These are phyloP conservation scores for Maniola jurtina DNA, from an alignment of 1,140 invertebrate genomes.

Conservation along the genomic window DNA sequence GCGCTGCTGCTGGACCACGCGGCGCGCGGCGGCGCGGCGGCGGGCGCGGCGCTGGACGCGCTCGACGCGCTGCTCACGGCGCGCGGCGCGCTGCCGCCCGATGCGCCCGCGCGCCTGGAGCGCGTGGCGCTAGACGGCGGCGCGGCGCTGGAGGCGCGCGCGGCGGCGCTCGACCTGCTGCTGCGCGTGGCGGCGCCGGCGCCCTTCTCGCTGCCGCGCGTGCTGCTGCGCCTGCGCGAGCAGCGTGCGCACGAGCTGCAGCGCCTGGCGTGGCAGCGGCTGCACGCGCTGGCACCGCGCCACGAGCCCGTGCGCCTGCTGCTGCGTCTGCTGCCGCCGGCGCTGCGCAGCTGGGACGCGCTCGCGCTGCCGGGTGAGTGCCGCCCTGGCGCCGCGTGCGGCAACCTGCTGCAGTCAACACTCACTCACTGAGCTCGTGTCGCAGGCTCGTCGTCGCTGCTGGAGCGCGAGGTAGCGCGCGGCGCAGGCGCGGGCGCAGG, in stretches of 20 bases:
- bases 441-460: constrained; percentile 40
- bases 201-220: constrained; percentile 26
- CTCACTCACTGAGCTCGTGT: background rate
- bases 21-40: constrained; percentile 22
- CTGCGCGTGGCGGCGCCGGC: constrained; percentile 26
- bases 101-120: constrained; percentile 27
- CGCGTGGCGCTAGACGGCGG: constrained; percentile 32
- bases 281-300: constrained; percentile 28
- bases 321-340: constrained; percentile 29
- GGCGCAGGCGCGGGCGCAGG: constrained; percentile 22
- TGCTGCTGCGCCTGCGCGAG: constrained; percentile 30
- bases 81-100: constrained; percentile 16
- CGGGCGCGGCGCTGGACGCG: constrained; percentile 23
- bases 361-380: constrained; percentile 33
- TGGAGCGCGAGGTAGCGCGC: constrained; percentile 38
- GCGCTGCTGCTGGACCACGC: constrained; percentile 43
- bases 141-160: constrained; percentile 42
- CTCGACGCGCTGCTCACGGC: constrained; percentile 32
- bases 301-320: constrained; percentile 25
- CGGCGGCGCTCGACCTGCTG: constrained; percentile 48
- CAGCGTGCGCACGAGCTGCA: constrained; percentile 34
- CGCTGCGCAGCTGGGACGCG: constrained; percentile 36
- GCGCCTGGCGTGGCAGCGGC: constrained; percentile 46
- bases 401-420: no score
- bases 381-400: no score